Conservation (phyloP, 2,113 vertebrate species). For the Bos taurus region DNA sequence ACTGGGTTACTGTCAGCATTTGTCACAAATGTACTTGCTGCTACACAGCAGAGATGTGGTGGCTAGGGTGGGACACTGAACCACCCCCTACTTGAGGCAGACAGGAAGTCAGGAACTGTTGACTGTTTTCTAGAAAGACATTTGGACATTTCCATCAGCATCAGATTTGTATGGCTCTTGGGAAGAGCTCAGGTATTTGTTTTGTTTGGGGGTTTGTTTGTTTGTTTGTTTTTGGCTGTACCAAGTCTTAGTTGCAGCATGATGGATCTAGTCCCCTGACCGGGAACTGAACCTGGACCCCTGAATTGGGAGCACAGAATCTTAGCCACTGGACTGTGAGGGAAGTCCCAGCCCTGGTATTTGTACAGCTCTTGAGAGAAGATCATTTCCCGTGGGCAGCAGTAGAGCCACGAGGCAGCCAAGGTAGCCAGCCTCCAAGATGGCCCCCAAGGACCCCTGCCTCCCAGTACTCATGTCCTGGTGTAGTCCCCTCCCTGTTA, state of each 20-base stretch:
- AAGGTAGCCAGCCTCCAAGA: background rate
- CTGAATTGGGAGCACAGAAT: background rate
- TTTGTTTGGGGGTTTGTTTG: background rate
- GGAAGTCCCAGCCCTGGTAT: background rate
- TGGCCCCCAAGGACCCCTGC: background rate
- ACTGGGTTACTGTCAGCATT: background rate
- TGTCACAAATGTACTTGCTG: accelerated
- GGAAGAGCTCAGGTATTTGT: background rate
- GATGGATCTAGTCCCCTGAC: background rate
- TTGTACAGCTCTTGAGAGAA: background rate
- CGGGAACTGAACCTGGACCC: background rate
- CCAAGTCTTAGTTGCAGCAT: background rate
- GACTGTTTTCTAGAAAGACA: background rate
- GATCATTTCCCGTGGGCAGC: background rate
- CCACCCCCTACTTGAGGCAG: background rate
- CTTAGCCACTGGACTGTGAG: background rate
- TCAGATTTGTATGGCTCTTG: background rate
- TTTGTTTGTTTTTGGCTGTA: background rate
- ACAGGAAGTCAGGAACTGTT: background rate
- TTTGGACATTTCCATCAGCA: background rate
- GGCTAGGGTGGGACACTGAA: background rate
- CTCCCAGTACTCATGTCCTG: background rate
- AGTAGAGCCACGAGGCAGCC: background rate
- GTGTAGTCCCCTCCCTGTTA: background rate
- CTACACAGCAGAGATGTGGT: background rate